Conservation (phyloP, 2,113 vertebrate genomes). For the Pedionomus torquatus region DNA sequence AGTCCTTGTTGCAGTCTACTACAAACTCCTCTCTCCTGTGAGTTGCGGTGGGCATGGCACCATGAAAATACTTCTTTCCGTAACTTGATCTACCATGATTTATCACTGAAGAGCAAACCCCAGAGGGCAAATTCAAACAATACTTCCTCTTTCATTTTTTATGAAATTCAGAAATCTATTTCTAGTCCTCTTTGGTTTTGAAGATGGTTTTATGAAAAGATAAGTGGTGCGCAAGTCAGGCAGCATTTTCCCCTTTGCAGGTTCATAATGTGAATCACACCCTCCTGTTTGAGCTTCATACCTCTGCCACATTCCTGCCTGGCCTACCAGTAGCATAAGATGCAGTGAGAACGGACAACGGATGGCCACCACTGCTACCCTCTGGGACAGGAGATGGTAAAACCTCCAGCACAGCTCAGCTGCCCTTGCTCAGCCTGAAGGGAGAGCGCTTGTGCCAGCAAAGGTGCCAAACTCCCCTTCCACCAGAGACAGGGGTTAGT, state of each 20-base stretch:
- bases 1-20: background rate
- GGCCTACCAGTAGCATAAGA: rapidly evolving
- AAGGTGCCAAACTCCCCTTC: background rate
- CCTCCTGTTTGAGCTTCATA: background rate
- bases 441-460: background rate
- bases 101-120: background rate
- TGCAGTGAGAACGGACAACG: background rate
- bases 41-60: background rate
- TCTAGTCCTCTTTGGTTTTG: background rate
- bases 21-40: background rate
- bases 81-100: background rate
- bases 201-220: background rate
- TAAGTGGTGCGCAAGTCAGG: background rate
- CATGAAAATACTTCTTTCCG: background rate
- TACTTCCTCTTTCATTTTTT: background rate
- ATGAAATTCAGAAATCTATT: background rate
- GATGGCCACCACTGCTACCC: background rate
- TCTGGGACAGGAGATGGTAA: background rate
- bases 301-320: background rate
- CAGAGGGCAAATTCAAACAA: background rate
- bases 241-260: background rate
- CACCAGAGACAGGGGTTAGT: background rate
- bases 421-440: rapidly evolving
- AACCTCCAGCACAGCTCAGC: background rate
- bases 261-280: background rate